Percentiles rank a stretch among this genome's conserved stretches.
Conservation (phyloP, 2,113 vertebrate genomes). For the Kryptolebias marmoratus region DNA sequence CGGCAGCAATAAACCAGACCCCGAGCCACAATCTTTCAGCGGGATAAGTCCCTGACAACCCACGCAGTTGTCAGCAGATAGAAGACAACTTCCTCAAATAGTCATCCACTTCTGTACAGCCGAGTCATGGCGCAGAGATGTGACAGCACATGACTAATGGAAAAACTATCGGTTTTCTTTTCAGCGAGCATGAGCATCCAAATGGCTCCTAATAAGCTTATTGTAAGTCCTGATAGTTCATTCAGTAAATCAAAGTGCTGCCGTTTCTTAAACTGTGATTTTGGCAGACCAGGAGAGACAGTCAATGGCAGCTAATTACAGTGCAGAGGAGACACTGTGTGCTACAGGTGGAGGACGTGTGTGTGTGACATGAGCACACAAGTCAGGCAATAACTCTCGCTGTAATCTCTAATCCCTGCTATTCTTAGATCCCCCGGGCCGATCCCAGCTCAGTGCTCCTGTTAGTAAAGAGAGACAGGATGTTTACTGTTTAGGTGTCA, state of each 20-base stretch:
- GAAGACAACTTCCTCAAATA: conserved; percentile 52
- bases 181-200: neutral
- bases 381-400: conserved; percentile 59
- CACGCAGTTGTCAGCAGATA: conserved; percentile 44
- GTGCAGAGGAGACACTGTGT: conserved; percentile 33
- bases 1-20: conserved; percentile 28
- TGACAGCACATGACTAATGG: conserved; percentile 20
- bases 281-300: conserved; percentile 28
- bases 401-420: conserved; percentile 82
- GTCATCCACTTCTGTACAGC: conserved; percentile 19
- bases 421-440: conserved; percentile 67
- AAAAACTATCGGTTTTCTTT: conserved; percentile 29
- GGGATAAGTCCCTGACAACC: conserved; percentile 51
- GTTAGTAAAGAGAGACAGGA: conserved; percentile 30
- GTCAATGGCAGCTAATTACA: conserved; percentile 57
- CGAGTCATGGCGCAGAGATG: conserved; percentile 36
- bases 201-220: conserved; percentile 13
- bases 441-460: conserved; percentile 36
- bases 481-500: conserved; percentile 26
- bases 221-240: conserved; percentile 11
- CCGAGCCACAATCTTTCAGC: conserved; percentile 52
- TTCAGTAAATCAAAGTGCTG: conserved; percentile 8
- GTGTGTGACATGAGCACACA: conserved; percentile 66
- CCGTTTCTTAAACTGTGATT: conserved; percentile 5
- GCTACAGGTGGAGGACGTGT: conserved; percentile 40